A percentile compares a stretch with the other conserved stretches of the same genome.
phyloP scores from a whole-genome alignment of 1,140 invertebrate species.

The Forficula auricularia region DNA sequence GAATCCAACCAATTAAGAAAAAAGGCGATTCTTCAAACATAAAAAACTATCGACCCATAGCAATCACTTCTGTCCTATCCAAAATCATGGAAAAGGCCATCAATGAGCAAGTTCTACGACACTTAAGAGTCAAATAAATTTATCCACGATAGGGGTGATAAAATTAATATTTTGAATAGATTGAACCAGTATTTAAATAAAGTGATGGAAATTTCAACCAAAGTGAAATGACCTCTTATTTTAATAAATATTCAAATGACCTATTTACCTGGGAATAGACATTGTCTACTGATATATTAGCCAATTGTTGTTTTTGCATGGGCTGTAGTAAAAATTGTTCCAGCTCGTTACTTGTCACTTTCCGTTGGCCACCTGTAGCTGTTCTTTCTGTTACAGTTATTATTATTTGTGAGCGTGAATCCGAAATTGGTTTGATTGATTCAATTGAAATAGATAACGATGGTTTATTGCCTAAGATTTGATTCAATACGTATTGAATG shows the following conservation, averaged over 20 bases:
- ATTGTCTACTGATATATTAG: conserved; percentile 42
- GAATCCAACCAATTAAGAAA: too few relatives aligned
- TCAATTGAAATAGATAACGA: conserved; percentile 63
- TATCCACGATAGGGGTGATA: too few relatives aligned
- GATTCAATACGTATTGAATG: conserved; percentile 16
- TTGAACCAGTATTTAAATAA: too few relatives aligned
- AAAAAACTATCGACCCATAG: too few relatives aligned
- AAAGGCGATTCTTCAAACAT: too few relatives aligned
- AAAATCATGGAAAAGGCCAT: too few relatives aligned
- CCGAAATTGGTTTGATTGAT: conserved; percentile 49
- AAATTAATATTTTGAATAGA: too few relatives aligned
- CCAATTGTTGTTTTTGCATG: conserved; percentile 47
- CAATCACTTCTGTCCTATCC: too few relatives aligned
- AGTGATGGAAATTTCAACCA: not conserved
- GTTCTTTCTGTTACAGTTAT: conserved; percentile 65
- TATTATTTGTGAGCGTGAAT: conserved; percentile 57
- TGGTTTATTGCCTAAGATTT: conserved; percentile 63
- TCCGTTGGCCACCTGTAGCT: conserved; percentile 38
- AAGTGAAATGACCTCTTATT: not conserved
- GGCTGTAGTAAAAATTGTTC: conserved; percentile 45
- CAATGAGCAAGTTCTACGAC: too few relatives aligned
- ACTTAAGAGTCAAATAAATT: too few relatives aligned
- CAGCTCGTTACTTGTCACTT: conserved; percentile 57
- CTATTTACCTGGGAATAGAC: conserved; percentile 35
- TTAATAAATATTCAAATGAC: not conserved